phyloP scores from a whole-genome alignment of 1,140 invertebrate species.

The Helicoverpa zea region DNA sequence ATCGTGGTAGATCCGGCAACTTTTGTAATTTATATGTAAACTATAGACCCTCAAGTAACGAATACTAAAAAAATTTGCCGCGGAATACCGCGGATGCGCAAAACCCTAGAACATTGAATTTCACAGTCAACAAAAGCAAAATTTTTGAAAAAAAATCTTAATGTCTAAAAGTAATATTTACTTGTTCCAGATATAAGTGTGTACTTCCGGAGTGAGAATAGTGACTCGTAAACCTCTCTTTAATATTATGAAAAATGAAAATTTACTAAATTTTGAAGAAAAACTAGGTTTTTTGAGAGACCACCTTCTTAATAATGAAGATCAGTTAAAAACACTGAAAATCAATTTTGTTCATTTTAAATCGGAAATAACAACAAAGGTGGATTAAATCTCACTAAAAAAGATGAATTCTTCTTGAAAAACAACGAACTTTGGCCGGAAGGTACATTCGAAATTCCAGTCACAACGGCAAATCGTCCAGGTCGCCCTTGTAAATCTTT shows the following conservation, averaged over 20 bases:
- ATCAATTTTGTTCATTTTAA: conserved; percentile 56
- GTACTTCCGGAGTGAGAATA: conserved; percentile 7
- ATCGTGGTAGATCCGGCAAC: neutral
- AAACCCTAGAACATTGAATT: no score
- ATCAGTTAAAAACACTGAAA: conserved; percentile 8
- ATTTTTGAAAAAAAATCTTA: neutral
- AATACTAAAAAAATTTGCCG: no score
- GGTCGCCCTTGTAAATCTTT: conserved; percentile 60
- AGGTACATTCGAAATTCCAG: conserved; percentile 59
- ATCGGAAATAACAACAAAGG: conserved; percentile 56
- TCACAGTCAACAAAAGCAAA: no score
- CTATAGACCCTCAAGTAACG: no score
- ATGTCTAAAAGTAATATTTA: neutral
- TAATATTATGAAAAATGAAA: neutral
- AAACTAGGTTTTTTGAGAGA: neutral
- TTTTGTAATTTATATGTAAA: neutral
- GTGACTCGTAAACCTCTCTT: neutral
- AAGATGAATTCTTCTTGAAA: conserved; percentile 57
- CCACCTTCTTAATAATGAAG: neutral
- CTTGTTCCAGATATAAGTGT: neutral
- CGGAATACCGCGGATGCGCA: no score
- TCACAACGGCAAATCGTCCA: conserved; percentile 45
- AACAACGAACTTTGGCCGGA: conserved; percentile 54
- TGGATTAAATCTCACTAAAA: conserved; percentile 58
- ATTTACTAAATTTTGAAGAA: conserved; percentile 3